Base-by-base conservation (phyloP, 2,797 vertebrate genomes). In the Esox masquinongy region DNA sequence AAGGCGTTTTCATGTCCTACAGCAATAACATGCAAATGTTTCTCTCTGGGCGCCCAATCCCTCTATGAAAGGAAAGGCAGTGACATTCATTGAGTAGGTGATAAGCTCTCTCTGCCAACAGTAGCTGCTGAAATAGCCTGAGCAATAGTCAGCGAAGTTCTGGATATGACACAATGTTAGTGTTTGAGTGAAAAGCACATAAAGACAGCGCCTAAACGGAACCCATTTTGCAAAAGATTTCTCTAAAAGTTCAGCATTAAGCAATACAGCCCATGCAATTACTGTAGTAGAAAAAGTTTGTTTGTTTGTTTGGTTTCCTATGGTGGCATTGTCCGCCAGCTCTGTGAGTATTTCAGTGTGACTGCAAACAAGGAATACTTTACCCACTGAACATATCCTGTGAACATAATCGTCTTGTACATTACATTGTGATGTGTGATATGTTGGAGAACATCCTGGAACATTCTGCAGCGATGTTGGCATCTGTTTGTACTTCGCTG, bases 21-120 rank as follows among this genome's bases (percentile, higher is more conserved):
- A 78, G 43, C 75, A 22, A 71, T 75, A 67, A 36, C 26, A 68
- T 75, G 69, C 53, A 59, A 68, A 86, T 79, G 81, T 66, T 71
- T 81, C 68, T 73, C 49, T 34, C 68, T 71, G 73, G 80, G 81
- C 59, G 81, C 79, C 75, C 29, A 66, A 34, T 34, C 63, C 14
- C 16, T 31, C 15, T 6, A 3, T 31, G 26, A 66, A 14, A 2
- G 6, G 24, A 29, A 66, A 9, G 29, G 26, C 5, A 19, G 26
- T 31, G 64, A 34, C 31, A 34, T 67, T 66, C 15, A 34, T 26
- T 34, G 63, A 66, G 5, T 3, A 34, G 26, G 17, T 34, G 64
- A 36, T 36, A 67, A 17, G 5, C 5, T 5, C 0, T 26, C 15
- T 31, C 7, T 17, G 63, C 29, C 17, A 31, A 66, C 29, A 19